Evolutionary conservation across 2,113 vertebrate genomes (phyloP), one percentile per base, ranked within the genome.

Genomic region (Sinocyclocheilus anophthalmus): DNA sequence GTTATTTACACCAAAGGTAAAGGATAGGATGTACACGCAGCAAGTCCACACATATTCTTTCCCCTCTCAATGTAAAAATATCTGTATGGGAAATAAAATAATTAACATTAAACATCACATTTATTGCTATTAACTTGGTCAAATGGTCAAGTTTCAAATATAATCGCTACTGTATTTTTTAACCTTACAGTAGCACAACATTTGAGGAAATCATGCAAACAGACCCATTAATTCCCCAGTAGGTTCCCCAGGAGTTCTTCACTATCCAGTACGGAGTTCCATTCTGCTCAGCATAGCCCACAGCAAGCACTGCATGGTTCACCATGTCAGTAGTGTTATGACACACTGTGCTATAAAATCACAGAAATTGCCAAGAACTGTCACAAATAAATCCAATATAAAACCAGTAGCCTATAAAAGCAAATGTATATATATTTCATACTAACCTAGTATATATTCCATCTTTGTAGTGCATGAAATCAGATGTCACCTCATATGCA

Each of bases 41-140:
- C 96, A 0, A 98, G 96, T 0, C 97, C 97, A 3, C 97, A 98
- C 96, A 97, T 97, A 80, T 98, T 98, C 91, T 94, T 97, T 45
- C 96, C 97, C 0, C 95, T 95, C 82, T 97, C 95, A 0, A 98
- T 98, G 7, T 94, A 94, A 92, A 98, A 98, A 88, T 98, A 98
- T 87, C 97, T 98, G 73, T 0, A 61, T 53, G 84, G 14, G 16
- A 63, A 24, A 81, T 48, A 48, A 48, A 11, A 48, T 45, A 45
- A 45, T 45, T 45, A 45, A 45, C 42, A 45, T 45, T 45, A 20
- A 53, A 69, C 22, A 69, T 16, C 33, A 20, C 53, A 39, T 30
- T 87, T 75, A 57, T 53, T 55, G 14, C 4, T 18, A 16, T 55
- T 55, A 69, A 18, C 45, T 16, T 67, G 3, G 39, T 48, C 5